These are phyloP conservation scores for Acronicta aceris DNA, from an alignment of 2,888 invertebrate species.

Conservation along the genomic window DNA sequence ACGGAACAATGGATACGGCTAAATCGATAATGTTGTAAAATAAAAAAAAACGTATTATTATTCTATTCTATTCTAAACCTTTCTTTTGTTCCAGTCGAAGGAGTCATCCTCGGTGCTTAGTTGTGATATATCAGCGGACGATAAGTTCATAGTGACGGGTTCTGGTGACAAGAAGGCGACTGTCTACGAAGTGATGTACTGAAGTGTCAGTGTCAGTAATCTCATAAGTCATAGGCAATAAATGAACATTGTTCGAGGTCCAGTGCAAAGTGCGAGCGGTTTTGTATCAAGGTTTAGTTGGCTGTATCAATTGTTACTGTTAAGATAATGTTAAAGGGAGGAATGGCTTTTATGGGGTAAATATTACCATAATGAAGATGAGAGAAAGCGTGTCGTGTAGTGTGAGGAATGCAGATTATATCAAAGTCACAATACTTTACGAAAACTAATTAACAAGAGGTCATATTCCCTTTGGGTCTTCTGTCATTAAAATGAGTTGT, in stretches of 20 bases:
- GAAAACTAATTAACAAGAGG: too few species aligned
- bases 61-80: too few species aligned
- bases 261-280: slow-evolving; percentile 64
- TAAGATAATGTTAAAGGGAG: slow-evolving; percentile 8
- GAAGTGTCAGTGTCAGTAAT: slow-evolving; percentile 63
- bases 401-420: too few species aligned
- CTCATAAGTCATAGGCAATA: slow-evolving; percentile 64
- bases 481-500: too few species aligned
- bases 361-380: not conserved
- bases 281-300: slow-evolving; percentile 58
- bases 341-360: slow-evolving; percentile 16
- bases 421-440: too few species aligned
- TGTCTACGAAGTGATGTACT: slow-evolving; percentile 98
- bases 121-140: slow-evolving; percentile 99
- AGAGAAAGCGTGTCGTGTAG: too few species aligned
- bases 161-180: slow-evolving; percentile 99
- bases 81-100: slow-evolving; percentile 92
- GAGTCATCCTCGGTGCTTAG: slow-evolving; percentile 99
- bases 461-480: too few species aligned
- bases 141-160: slow-evolving; percentile 99
- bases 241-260: slow-evolving; percentile 63
- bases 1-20: too few species aligned
- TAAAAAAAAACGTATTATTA: too few species aligned
- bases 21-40: too few species aligned
- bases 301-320: slow-evolving; percentile 52